Conservation (phyloP, 2,797 vertebrate species). For the Anomalospiza imberbis region DNA sequence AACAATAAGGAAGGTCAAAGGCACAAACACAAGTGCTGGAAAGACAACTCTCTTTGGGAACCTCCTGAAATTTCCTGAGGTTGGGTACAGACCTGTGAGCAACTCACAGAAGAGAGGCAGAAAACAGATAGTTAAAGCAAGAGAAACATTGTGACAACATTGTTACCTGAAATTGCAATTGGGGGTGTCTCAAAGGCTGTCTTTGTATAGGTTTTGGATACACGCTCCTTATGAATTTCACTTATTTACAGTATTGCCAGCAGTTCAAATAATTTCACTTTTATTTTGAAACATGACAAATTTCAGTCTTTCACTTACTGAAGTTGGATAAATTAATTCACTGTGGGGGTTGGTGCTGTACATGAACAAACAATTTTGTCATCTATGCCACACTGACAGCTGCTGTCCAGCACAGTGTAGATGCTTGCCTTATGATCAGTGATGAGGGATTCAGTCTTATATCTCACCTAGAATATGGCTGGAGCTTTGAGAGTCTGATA, state of each 20-base stretch:
- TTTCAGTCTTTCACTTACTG: constrained; percentile 32
- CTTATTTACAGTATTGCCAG: not conserved
- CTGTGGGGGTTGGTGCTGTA: fast-evolving
- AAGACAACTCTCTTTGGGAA: not conserved
- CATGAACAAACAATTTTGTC: not conserved
- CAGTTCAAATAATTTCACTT: constrained; percentile 1
- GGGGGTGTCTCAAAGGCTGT: not conserved
- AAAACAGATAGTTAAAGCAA: not conserved
- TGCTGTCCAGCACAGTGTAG: not conserved
- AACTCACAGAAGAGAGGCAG: not conserved
- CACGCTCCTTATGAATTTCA: not conserved
- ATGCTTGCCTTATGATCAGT: not conserved
- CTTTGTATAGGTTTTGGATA: not conserved
- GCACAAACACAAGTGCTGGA: not conserved
- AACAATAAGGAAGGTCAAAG: not conserved
- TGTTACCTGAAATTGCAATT: not conserved
- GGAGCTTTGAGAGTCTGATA: not conserved
- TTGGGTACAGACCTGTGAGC: not conserved
- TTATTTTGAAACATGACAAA: not conserved
- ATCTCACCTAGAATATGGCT: not conserved
- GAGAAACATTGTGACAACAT: not conserved
- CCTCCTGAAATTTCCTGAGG: not conserved
- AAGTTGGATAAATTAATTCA: not conserved
- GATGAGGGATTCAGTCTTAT: not conserved
- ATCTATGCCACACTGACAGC: not conserved